Base-by-base conservation (phyloP, 2,797 vertebrate species). In the Tadarida brasiliensis region DNA sequence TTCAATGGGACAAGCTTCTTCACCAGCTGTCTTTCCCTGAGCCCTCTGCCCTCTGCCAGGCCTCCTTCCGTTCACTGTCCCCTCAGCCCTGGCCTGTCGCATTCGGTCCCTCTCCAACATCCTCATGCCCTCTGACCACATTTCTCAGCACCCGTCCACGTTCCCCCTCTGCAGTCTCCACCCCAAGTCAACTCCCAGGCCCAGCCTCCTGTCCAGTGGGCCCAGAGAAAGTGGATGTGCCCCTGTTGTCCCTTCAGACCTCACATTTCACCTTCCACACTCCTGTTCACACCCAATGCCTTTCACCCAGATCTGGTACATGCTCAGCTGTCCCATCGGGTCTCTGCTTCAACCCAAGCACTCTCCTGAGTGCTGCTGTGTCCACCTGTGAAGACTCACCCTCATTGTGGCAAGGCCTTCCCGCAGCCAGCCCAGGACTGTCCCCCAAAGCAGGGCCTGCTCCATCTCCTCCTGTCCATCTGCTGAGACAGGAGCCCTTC, bases 31-130 rank as follows among this genome's bases (percentile, higher is more conserved):
- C 54, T 61, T 47, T 44, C 33, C 44, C 20, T 2, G 30, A 57
- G 28, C n/a, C 26, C 19, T 19, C 16, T 30, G 3, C 7, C 49
- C 33, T 63, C 68, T 30, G 10, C 70, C 44, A 7, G 47, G 5
- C n/a, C 71, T 59, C 20, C 26, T 70, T 73, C 22, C 54, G 20
- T 51, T 35, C 44, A 16, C 28, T 0, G 2, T 57, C 56, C 70
- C 7, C 35, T 19, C 17, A 49, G 61, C 51, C 44, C 67, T 7
- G 33, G 33, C 59, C 26, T 4, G 5, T 11, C 51, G 51, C 49
- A 35, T 15, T 71, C 0, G 0, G 26, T 26, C 35, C n/a, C 26
- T 39, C 14, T 26, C 28, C n/a, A 6, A 3, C 7, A 54, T 26
- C 59, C 70, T 5, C 20, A 49, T 1, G 9, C 30, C 44, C 47